These are phyloP conservation scores for Acrobasis suavella DNA, from an alignment of 2,888 invertebrate species.

Conservation along the genomic window DNA sequence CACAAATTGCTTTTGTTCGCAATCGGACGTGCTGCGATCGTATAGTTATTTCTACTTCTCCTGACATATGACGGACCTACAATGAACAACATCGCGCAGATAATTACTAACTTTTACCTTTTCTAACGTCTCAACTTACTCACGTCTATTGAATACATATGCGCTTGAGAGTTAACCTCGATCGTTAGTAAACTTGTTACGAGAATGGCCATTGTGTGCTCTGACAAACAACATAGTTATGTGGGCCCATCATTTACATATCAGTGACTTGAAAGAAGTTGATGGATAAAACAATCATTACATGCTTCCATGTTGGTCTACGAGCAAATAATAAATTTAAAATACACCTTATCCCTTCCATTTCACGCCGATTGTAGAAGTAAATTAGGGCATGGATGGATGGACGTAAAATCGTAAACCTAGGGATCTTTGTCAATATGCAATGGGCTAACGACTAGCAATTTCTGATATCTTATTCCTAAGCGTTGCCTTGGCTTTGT, in stretches of 20 bases:
- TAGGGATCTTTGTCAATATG: too few species aligned
- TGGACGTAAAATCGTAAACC: too few species aligned
- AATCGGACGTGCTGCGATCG: slow-evolving; percentile 66
- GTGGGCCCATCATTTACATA: slow-evolving; percentile 24
- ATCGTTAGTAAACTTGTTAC: slow-evolving; percentile 39
- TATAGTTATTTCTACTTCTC: slow-evolving; percentile 48
- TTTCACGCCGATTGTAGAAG: too few species aligned
- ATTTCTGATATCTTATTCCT: too few species aligned
- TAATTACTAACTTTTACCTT: slow-evolving; percentile 63
- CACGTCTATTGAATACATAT: slow-evolving; percentile 28
- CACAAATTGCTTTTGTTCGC: slow-evolving; percentile 80
- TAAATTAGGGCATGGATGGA: too few species aligned
- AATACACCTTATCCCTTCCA: too few species aligned
- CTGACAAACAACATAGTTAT: slow-evolving; percentile 19
- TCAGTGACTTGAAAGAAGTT: slow-evolving; percentile 26
- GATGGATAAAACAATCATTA: slow-evolving; percentile 39
- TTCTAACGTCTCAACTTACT: slow-evolving; percentile 34
- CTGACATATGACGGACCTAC: slow-evolving; percentile 64
- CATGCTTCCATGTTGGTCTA: slow-evolving; percentile 17
- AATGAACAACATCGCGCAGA: slow-evolving; percentile 49
- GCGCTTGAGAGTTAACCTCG: slow-evolving; percentile 29
- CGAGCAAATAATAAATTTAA: too few species aligned
- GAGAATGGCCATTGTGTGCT: slow-evolving; percentile 20
- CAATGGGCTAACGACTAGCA: too few species aligned
- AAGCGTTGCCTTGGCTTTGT: too few species aligned